phyloP scores from a whole-genome alignment of 1,140 invertebrate genomes.

The Ceratosolen solmsi region DNA sequence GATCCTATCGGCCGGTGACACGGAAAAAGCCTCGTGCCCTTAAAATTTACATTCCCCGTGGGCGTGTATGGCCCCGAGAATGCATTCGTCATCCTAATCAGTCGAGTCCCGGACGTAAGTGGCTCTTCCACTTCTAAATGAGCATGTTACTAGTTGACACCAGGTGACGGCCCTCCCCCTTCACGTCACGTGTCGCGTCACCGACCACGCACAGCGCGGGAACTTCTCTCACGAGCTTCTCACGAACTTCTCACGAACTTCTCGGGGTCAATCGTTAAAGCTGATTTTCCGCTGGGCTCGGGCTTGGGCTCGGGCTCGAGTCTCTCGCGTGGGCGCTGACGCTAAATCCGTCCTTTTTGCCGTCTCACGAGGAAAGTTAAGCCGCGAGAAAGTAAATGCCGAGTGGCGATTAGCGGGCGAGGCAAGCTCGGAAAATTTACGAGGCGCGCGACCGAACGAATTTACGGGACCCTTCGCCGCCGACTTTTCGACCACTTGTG shows the following conservation, averaged over 20 bases:
- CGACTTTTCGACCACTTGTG: background rate
- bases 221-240: background rate
- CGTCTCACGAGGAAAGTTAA: constrained; percentile 1
- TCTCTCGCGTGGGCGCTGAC: background rate
- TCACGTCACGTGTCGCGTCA: no score
- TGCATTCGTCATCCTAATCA: no score
- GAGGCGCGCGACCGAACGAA: background rate
- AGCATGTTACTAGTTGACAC: background rate
- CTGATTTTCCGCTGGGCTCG: no score
- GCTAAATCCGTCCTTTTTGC: background rate
- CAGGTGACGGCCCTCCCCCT: no score
- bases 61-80: no score
- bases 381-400: background rate
- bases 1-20: no score
- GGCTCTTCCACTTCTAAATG: constrained; percentile 8
- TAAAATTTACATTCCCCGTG: no score
- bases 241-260: background rate
- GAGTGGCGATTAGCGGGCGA: background rate
- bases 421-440: background rate
- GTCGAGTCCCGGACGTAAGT: no score
- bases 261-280: constrained; percentile 28
- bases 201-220: background rate
- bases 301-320: background rate
- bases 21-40: no score
- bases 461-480: background rate